Percentiles rank a stretch among this genome's conserved stretches.
Conservation (phyloP, 2,113 vertebrate species). For the Salvator merianae region DNA sequence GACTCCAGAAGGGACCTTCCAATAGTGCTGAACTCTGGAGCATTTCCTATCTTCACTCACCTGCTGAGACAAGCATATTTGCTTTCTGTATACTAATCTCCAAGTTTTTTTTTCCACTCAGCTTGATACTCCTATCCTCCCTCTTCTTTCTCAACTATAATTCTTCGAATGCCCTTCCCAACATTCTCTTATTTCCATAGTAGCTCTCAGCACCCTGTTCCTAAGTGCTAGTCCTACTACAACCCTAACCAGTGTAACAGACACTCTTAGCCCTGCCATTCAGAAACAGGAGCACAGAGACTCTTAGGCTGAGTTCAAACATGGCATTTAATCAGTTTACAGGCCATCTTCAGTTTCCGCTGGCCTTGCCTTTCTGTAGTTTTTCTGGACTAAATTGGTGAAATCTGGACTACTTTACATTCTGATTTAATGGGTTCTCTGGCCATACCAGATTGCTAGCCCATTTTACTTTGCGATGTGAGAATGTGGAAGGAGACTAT, state of each 20-base stretch:
- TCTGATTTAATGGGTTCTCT: too few relatives aligned
- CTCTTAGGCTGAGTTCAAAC: too few relatives aligned
- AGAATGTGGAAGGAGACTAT: too few relatives aligned
- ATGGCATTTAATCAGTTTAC: too few relatives aligned
- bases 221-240: neutral
- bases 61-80: neutral
- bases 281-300: too few relatives aligned
- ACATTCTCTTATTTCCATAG: neutral
- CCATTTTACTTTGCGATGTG: too few relatives aligned
- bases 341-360: too few relatives aligned
- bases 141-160: neutral
- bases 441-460: too few relatives aligned
- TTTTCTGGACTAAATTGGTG: too few relatives aligned
- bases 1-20: neutral
- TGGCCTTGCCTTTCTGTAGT: too few relatives aligned
- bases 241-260: neutral
- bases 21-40: neutral
- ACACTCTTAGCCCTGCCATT: too few relatives aligned
- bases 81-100: neutral
- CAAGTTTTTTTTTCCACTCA: neutral
- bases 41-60: neutral
- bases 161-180: neutral
- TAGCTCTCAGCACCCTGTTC: neutral
- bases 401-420: too few relatives aligned
- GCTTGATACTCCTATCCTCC: neutral